phyloP scores from a whole-genome alignment of 2,113 vertebrate species.

The Herpetotheres cachinnans region DNA sequence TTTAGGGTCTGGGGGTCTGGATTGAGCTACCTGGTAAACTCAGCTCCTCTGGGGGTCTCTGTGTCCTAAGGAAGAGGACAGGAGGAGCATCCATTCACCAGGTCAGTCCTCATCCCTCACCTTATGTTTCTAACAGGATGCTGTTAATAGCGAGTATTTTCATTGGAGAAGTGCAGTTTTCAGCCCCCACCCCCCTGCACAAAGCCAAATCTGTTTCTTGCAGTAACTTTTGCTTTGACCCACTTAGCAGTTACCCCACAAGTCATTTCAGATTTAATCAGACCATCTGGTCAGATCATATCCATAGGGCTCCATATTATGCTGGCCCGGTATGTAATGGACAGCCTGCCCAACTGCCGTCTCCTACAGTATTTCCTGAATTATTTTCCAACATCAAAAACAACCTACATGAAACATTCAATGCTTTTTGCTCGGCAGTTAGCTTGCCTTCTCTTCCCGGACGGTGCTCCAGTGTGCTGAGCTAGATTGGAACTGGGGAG shows the following conservation, averaged over 20 bases:
- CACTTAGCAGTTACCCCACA: background rate
- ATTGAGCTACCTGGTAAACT: background rate
- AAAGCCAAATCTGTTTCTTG: background rate
- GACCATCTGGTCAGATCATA: background rate
- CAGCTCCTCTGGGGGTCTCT: background rate
- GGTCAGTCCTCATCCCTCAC: background rate
- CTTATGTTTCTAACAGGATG: background rate
- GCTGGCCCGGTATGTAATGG: background rate
- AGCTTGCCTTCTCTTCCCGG: background rate
- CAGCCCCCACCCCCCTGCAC: background rate
- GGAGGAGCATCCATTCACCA: background rate
- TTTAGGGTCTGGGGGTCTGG: too few species aligned
- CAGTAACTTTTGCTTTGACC: background rate
- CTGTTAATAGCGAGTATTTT: background rate
- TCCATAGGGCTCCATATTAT: accelerated
- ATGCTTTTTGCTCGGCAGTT: background rate
- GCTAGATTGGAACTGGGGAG: background rate
- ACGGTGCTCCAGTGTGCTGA: background rate
- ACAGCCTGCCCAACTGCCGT: accelerated
- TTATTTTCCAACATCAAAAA: background rate
- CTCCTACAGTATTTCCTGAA: background rate
- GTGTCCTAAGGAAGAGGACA: background rate
- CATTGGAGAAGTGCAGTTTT: background rate
- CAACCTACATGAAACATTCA: background rate
- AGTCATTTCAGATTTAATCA: background rate